Percentiles rank a stretch among this genome's conserved stretches.
phyloP scores from a whole-genome alignment of 64 coral and sea anemone species.

The Stichodactyla mertensii region DNA sequence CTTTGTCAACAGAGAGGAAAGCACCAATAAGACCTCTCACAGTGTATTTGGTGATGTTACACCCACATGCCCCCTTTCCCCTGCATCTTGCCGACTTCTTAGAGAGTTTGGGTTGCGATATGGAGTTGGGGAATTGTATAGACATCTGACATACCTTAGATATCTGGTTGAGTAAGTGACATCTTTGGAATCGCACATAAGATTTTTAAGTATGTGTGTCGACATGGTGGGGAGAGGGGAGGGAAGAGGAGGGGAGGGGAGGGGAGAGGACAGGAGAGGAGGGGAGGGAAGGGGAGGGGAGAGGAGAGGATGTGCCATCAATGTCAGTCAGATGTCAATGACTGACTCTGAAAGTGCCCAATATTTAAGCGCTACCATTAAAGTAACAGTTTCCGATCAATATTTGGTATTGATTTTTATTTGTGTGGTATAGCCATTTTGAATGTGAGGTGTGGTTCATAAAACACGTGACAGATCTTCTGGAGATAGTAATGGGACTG shows the following conservation, averaged over 20 bases:
- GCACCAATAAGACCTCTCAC: conserved; percentile 25
- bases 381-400: too few relatives aligned
- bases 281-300: background rate
- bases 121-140: conserved; percentile 69
- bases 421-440: conserved; percentile 43
- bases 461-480: conserved; percentile 26
- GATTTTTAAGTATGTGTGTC: too few relatives aligned
- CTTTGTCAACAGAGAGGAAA: conserved; percentile 53
- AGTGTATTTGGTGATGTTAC: conserved; percentile 35
- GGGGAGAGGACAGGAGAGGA: background rate
- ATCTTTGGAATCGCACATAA: background rate
- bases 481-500: conserved; percentile 56
- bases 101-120: conserved; percentile 79
- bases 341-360: background rate
- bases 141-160: conserved; percentile 58
- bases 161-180: conserved; percentile 66
- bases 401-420: background rate
- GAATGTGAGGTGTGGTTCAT: conserved; percentile 74
- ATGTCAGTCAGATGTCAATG: background rate
- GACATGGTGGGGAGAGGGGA: too few relatives aligned
- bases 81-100: conserved; percentile 48
- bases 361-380: background rate
- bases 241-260: too few relatives aligned
- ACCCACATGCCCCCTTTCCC: conserved; percentile 58
- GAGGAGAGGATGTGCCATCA: background rate